Evolutionary conservation across 2,113 vertebrate species (phyloP).

Genomic region (Grantiella picta): DNA sequence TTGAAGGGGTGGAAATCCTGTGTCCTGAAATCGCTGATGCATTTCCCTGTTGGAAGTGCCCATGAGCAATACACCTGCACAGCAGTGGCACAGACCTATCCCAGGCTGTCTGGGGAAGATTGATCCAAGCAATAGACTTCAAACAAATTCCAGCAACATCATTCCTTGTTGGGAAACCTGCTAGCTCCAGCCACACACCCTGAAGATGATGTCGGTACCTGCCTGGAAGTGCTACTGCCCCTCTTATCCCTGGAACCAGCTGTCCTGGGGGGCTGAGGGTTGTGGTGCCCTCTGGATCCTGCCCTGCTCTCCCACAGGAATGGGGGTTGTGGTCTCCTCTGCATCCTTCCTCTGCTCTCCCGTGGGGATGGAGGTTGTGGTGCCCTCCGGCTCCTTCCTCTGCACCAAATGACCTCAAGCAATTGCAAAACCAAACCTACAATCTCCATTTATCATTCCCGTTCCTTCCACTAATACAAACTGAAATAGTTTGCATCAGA

Average conservation of each 20-base stretch:
- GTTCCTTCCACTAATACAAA: not conserved
- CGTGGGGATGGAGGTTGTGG: not conserved
- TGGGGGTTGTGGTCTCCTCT: not conserved
- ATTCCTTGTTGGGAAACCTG: not conserved
- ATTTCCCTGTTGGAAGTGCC: not conserved
- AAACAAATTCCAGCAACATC: not conserved
- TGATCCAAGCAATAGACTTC: not conserved
- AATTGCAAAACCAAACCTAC: not conserved
- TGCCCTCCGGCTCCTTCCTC: not conserved
- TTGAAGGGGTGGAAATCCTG: not conserved
- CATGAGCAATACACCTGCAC: fast-evolving
- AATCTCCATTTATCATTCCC: not conserved
- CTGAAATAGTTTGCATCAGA: not conserved
- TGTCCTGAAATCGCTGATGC: not conserved
- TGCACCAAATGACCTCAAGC: not conserved
- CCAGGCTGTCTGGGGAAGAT: not conserved
- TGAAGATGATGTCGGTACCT: not conserved
- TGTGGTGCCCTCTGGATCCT: not conserved
- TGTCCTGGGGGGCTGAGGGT: not conserved
- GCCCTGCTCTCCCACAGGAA: not conserved
- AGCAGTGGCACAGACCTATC: not conserved
- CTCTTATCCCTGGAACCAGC: not conserved
- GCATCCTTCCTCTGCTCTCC: not conserved
- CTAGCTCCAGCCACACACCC: not conserved
- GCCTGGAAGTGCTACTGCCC: not conserved